A percentile compares a stretch with the other conserved stretches of the same genome.
phyloP scores from a whole-genome alignment of 2,888 invertebrate genomes.

The Isoperla grammatica region DNA sequence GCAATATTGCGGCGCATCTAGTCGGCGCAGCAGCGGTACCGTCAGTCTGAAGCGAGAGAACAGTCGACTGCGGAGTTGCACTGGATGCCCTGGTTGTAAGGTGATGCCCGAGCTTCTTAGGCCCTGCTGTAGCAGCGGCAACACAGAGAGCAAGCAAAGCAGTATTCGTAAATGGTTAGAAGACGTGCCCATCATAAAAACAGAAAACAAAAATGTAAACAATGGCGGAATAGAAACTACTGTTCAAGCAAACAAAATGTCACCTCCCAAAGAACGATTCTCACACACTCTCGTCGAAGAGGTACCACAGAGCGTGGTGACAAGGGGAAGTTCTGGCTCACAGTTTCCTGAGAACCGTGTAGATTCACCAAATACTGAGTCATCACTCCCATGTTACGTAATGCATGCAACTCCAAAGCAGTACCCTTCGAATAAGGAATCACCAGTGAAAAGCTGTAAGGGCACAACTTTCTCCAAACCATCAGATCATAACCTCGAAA shows the following conservation, averaged over 20 bases:
- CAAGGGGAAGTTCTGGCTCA: neutral
- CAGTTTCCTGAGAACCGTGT: too few species aligned
- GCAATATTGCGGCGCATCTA: neutral
- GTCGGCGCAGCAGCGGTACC: conserved; percentile 45
- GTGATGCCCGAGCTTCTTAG: conserved; percentile 17
- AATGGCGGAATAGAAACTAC: neutral
- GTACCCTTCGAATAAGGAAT: too few species aligned
- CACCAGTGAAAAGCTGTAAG: too few species aligned
- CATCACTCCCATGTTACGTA: too few species aligned
- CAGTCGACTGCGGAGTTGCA: conserved; percentile 54
- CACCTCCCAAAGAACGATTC: conserved; percentile 24
- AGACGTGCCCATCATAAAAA: conserved; percentile 52
- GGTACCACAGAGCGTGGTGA: conserved; percentile 14
- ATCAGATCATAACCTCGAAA: neutral
- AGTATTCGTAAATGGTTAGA: conserved; percentile 73
- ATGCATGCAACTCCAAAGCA: too few species aligned
- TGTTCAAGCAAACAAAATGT: conserved; percentile 26
- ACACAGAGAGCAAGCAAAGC: conserved; percentile 64
- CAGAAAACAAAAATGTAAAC: too few species aligned
- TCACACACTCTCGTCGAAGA: neutral
- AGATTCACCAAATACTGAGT: too few species aligned
- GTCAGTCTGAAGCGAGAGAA: conserved; percentile 58
- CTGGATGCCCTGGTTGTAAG: conserved; percentile 65
- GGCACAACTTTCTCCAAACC: too few species aligned
- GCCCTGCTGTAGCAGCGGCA: conserved; percentile 28